These are phyloP conservation scores for Bombus consobrinus DNA, from an alignment of 1,140 invertebrate species.

Conservation along the genomic window DNA sequence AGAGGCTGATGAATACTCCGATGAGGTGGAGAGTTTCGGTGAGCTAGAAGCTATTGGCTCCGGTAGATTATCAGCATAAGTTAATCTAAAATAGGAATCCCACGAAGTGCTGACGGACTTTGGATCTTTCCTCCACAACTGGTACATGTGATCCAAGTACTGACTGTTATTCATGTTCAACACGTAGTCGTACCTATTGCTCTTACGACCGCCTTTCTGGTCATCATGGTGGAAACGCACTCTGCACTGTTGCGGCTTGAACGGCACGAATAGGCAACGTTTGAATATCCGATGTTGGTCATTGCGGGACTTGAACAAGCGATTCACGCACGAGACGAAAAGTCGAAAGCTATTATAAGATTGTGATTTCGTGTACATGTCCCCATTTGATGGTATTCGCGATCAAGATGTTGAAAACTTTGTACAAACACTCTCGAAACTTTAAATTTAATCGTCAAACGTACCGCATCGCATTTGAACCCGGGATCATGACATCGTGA, in stretches of 20 bases:
- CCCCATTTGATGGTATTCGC: slow-evolving; percentile 19
- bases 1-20: no score
- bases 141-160: slow-evolving; percentile 72
- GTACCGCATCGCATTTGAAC: neutral
- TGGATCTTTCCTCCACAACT: slow-evolving; percentile 63
- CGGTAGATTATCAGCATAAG: slow-evolving; percentile 34
- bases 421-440: neutral
- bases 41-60: neutral
- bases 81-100: slow-evolving; percentile 79
- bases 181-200: slow-evolving; percentile 29
- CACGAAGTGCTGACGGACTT: slow-evolving; percentile 75
- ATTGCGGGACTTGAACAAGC: neutral
- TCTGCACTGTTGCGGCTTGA: neutral
- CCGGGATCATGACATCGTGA: slow-evolving; percentile 3
- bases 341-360: neutral
- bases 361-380: slow-evolving; percentile 43
- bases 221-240: slow-evolving; percentile 34
- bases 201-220: neutral
- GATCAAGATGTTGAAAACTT: neutral
- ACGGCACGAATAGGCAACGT: neutral
- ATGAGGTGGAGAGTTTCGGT: neutral
- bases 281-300: neutral
- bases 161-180: slow-evolving; percentile 65
- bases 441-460: neutral
- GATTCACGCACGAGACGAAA: neutral